Evolutionary conservation across 1,140 invertebrate genomes (phyloP).

Genomic region (Hesperophylax magnus): DNA sequence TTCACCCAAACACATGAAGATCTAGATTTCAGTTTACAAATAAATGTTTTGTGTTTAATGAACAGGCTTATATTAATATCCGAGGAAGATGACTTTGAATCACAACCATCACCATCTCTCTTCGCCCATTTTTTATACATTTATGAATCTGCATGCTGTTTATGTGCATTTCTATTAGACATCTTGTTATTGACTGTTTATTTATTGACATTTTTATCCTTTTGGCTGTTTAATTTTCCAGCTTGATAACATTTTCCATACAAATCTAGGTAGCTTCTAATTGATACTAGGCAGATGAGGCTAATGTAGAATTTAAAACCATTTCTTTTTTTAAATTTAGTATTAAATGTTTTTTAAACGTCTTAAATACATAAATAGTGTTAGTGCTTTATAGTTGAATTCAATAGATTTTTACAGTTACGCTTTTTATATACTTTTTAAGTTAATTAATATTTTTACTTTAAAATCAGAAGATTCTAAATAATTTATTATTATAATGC

Average conservation of each 20-base stretch:
- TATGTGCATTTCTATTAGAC: slow-evolving; percentile 57
- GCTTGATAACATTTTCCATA: slow-evolving; percentile 46
- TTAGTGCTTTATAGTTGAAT: slow-evolving; percentile 3
- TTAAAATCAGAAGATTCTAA: neutral
- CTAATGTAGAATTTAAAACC: slow-evolving; percentile 5
- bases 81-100: slow-evolving; percentile 20
- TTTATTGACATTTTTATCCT: slow-evolving; percentile 56
- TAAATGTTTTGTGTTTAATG: slow-evolving; percentile 32
- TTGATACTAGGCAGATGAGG: slow-evolving; percentile 38
- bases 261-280: slow-evolving; percentile 24
- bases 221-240: slow-evolving; percentile 56
- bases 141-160: slow-evolving; percentile 58
- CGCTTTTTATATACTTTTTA: neutral
- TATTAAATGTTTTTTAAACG: neutral
- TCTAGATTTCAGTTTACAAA: slow-evolving; percentile 12
- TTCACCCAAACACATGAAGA: too few species aligned
- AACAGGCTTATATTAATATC: slow-evolving; percentile 30
- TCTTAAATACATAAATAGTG: neutral
- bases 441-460: neutral
- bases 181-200: slow-evolving; percentile 38
- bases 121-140: slow-evolving; percentile 57
- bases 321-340: slow-evolving; percentile 8
- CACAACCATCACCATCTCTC: slow-evolving; percentile 59
- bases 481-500: neutral
- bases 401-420: slow-evolving; percentile 1